These are phyloP conservation scores for Schizotus pectinicornis DNA, from an alignment of 2,888 invertebrate genomes.

Conservation along the genomic window DNA sequence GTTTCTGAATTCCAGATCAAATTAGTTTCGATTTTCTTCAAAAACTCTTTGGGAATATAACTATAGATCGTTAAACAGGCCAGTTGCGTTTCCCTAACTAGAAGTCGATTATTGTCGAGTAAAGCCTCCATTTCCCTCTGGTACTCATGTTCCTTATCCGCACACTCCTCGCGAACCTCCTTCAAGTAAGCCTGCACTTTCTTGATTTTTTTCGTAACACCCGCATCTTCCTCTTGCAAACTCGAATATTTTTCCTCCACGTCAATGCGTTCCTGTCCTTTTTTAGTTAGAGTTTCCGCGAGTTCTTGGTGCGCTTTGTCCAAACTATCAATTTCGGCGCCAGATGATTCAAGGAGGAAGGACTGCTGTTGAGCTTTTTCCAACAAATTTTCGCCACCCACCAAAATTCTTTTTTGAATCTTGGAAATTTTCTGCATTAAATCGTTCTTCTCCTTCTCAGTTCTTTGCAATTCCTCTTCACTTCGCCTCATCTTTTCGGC, in stretches of 20 bases:
- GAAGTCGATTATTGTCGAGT: slow-evolving; percentile 88
- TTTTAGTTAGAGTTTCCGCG: slow-evolving; percentile 82
- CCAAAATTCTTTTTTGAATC: slow-evolving; percentile 93
- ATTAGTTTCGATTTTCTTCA: slow-evolving; percentile 88
- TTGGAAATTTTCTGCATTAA: slow-evolving; percentile 85
- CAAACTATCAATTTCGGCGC: slow-evolving; percentile 79
- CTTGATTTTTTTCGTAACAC: slow-evolving; percentile 90
- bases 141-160: slow-evolving; percentile 91
- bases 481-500: slow-evolving; percentile 50
- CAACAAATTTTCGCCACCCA: slow-evolving; percentile 96
- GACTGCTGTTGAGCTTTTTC: slow-evolving; percentile 97
- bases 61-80: slow-evolving; percentile 90
- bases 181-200: slow-evolving; percentile 86
- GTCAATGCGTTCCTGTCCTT: slow-evolving; percentile 91
- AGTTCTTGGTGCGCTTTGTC: slow-evolving; percentile 81
- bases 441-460: slow-evolving; percentile 76
- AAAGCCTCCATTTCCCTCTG: slow-evolving; percentile 97
- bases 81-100: slow-evolving; percentile 88
- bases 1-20: slow-evolving; percentile 98
- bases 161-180: slow-evolving; percentile 83
- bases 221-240: slow-evolving; percentile 93
- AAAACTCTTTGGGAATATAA: slow-evolving; percentile 93
- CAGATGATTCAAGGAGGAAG: slow-evolving; percentile 84
- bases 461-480: slow-evolving; percentile 53
- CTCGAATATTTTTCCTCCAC: slow-evolving; percentile 94